Evolutionary conservation across 2,797 vertebrate species (phyloP).

Genomic region (Pangasius sanitwongsei): DNA sequence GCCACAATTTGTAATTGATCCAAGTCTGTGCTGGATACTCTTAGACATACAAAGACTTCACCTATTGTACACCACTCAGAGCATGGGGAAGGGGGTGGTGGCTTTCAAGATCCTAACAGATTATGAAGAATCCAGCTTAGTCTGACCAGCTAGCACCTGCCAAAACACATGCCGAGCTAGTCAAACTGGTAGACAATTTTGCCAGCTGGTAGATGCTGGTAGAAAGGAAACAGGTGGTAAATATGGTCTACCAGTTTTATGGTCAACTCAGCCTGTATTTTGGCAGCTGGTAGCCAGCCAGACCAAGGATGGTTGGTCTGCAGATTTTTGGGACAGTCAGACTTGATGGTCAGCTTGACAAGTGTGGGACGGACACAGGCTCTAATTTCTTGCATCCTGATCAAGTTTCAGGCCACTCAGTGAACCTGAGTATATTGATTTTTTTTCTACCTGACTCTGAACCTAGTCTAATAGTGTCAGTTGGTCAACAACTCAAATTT

Average conservation of each 20-base stretch:
- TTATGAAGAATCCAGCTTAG: background rate
- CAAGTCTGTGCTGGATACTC: background rate
- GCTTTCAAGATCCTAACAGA: background rate
- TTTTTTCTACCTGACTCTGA: background rate
- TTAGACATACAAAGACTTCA: background rate
- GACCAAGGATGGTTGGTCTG: background rate
- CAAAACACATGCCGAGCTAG: background rate
- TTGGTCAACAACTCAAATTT: background rate
- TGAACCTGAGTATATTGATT: background rate
- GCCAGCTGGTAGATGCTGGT: background rate
- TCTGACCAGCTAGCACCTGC: background rate
- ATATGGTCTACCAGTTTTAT: background rate
- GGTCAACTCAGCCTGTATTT: background rate
- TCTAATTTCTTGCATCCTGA: background rate
- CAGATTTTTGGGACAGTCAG: background rate
- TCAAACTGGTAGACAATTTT: background rate
- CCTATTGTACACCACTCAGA: background rate
- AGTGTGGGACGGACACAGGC: background rate
- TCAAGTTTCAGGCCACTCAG: background rate
- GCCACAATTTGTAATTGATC: background rate
- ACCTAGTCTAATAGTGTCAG: background rate
- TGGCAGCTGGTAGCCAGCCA: background rate
- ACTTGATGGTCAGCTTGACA: background rate
- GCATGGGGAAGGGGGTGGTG: background rate
- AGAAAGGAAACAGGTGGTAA: background rate